Evolutionary conservation across 2,888 invertebrate species (phyloP), one percentile per base, ranked within the genome.

Genomic region (Metacarcinus magister): DNA sequence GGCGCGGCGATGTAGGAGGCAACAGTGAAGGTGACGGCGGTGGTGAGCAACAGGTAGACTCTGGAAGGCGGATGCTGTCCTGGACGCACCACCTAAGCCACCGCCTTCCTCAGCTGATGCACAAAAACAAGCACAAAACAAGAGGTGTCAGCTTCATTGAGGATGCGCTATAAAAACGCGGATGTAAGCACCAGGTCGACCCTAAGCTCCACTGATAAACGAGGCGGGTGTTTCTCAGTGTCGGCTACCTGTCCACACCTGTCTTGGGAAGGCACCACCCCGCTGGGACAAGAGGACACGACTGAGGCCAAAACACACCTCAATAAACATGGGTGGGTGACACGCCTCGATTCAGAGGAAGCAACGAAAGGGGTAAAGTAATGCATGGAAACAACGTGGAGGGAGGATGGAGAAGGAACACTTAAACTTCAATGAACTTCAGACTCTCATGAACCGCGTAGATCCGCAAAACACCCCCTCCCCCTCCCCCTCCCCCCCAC

Each of bases 291-390:
- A 32, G 32, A 82, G 10, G 82, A 82, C 82, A 16, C 82, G 82
- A 82, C 82, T 82, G 82, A 82, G 32, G 82, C 82, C 82, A 82
- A 82, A 82, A 82, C 82, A 82, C 82, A 82, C 23, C 32, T 82
- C 32, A 82, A 82, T 82, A 82, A 82, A 82, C 82, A 82, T 5
- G 82, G 82, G 8, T 82, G 82, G 82, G 82, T 32, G 82, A 82
- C 82, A 82, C 82, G 82, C 32, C 82, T 82, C 23, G 82, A 32
- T 32, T 32, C 44, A 44, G 19, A 48, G n/a, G 44, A 39, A 39
- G 39, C 39, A 23, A 46, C 43, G n/a, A 91, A 44, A 46, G 91
- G 46, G 48, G 44, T 7, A 54, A 28, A 28, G n/a, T 13, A 3
- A 43, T 7, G 16, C 48, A 46, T 32, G 82, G 23, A 13, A 23